These are phyloP conservation scores for Odontamblyopus rebecca DNA, from an alignment of 2,797 vertebrate species.

Conservation along the genomic window DNA sequence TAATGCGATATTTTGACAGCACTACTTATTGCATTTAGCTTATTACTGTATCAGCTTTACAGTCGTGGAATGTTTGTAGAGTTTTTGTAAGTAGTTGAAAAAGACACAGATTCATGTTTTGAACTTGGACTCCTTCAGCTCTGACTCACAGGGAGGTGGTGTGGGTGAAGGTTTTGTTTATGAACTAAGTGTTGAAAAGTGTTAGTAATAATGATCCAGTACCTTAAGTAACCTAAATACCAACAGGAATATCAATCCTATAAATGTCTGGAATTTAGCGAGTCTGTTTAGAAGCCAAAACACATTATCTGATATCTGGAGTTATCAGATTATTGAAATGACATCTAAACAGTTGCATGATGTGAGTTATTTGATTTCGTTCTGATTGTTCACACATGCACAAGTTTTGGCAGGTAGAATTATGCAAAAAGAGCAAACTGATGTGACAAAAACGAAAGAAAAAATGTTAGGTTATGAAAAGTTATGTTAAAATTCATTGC, in stretches of 20 bases:
- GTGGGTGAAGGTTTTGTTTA: conserved; percentile 7
- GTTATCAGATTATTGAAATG: too few species aligned
- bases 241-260: neutral
- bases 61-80: neutral
- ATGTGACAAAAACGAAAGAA: neutral
- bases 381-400: too few species aligned
- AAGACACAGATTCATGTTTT: neutral
- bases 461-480: too few species aligned
- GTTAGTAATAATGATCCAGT: neutral
- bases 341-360: too few species aligned
- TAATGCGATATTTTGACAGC: too few species aligned
- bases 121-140: conserved; percentile 9
- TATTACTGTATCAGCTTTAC: neutral
- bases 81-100: neutral
- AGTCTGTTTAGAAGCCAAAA: too few species aligned
- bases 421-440: too few species aligned
- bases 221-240: neutral
- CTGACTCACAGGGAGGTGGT: conserved; percentile 10
- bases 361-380: too few species aligned
- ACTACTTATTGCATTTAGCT: too few species aligned
- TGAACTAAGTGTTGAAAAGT: neutral
- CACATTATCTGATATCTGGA: too few species aligned
- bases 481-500: neutral
- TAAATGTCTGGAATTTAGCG: neutral
- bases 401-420: neutral